Conservation (phyloP, 2,797 vertebrate genomes). For the Halcyon leucocephala region DNA sequence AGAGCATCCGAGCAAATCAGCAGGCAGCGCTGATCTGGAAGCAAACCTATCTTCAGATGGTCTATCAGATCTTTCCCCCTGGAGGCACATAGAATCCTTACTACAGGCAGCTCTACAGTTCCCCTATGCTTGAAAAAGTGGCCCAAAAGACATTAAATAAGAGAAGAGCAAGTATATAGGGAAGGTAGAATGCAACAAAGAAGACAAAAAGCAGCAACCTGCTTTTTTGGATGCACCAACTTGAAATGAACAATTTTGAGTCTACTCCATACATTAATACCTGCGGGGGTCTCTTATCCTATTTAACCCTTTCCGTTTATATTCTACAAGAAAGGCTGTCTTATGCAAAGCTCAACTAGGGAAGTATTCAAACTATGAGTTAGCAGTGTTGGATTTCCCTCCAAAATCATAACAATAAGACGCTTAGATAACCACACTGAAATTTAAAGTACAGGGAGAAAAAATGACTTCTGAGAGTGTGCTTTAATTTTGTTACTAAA, state of each 20-base stretch:
- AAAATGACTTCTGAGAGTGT: not conserved
- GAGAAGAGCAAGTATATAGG: accelerated
- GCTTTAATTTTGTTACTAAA: not conserved
- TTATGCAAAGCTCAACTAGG: not conserved
- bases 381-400: not conserved
- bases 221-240: too few relatives aligned
- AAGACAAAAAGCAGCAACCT: not conserved
- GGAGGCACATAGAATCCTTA: not conserved
- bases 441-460: not conserved
- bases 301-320: not conserved
- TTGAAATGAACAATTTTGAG: not conserved
- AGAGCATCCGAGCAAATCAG: not conserved
- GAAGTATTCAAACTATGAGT: not conserved
- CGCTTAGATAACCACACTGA: not conserved
- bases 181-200: not conserved
- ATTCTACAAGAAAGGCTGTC: not conserved
- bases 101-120: not conserved
- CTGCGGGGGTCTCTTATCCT: not conserved
- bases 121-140: not conserved
- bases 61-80: not conserved
- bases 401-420: not conserved
- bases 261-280: not conserved
- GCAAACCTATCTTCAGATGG: not conserved
- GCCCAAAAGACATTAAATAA: not conserved
- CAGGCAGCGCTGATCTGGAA: not conserved